Evolutionary conservation across 1,140 invertebrate genomes (phyloP), one percentile per base, ranked within the genome.

Genomic region (Ctenoplectra terminalis): DNA sequence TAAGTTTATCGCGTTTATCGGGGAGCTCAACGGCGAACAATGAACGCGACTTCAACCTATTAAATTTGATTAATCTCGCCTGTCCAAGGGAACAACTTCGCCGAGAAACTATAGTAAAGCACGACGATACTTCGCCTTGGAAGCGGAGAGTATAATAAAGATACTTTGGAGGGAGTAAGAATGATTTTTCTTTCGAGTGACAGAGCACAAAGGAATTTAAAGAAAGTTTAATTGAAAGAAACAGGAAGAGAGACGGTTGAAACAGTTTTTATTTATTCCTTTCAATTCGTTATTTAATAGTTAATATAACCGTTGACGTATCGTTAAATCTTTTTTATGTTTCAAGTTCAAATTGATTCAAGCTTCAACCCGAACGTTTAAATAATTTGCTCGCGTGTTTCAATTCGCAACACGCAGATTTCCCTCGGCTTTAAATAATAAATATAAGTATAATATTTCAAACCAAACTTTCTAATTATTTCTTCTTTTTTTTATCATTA

Each of bases 61-160:
- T 72, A 56, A 72, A 72, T 56, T 72, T 72, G 70, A 46, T 73
- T 60, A 73, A 73, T 73, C 20, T 31, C 29, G 20, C 2, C 46
- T 73, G 40, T 60, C 71, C 43, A 7, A 17, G 20, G 26, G 37
- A 15, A 60, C 54, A 73, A 60, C 31, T 34, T 34, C 31, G 54
- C 23, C 13, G 31, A 34, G 67, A 15, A 40, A 37, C n/a, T 52
- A 8, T 20, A 11, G 6, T 6, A 23, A n/a, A 23, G 29, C 6
- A 23, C 66, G 43, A 8, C 43, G 29, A 31, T 8, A 26, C 31
- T n/a, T 37, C n/a, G 34, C 52, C 34, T 54, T 40, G 69, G 29
- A 23, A 40, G 48, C 29, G 5, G 15, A 54, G 23, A 56, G 15
- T 31, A 43, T 43, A 72, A 56, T 69, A 50, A 69, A 67, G 43